Evolutionary conservation across 1,140 invertebrate genomes (phyloP).

Genomic region (Papilio xuthus): DNA sequence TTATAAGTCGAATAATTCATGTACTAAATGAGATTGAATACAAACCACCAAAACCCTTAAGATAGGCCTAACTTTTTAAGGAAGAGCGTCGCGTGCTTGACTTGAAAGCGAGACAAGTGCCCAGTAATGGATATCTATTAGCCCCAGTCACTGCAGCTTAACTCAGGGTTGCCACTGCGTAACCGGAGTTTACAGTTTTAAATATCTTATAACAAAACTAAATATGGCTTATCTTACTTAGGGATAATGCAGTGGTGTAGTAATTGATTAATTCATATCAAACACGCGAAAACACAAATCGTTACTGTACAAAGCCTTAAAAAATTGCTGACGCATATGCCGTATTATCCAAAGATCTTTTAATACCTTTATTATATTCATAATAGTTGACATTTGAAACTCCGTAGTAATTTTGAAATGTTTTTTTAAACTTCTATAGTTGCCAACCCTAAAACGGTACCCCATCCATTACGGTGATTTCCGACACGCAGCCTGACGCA

Average conservation of each 20-base stretch:
- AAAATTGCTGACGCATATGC: too few relatives aligned
- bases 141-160: constrained; percentile 56
- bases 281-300: too few relatives aligned
- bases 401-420: too few relatives aligned
- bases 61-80: constrained; percentile 15
- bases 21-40: not conserved
- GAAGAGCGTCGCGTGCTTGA: constrained; percentile 55
- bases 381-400: too few relatives aligned
- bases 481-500: constrained; percentile 64
- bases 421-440: not conserved
- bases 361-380: too few relatives aligned
- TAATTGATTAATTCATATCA: too few relatives aligned
- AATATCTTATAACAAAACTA: too few relatives aligned
- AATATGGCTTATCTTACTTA: too few relatives aligned
- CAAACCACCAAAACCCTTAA: not conserved
- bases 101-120: constrained; percentile 63
- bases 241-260: too few relatives aligned
- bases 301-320: too few relatives aligned
- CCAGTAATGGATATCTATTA: constrained; percentile 79
- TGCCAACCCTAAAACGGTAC: constrained; percentile 54
- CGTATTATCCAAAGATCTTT: too few relatives aligned
- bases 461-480: constrained; percentile 76
- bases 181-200: not conserved
- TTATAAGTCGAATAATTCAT: not conserved
- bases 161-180: constrained; percentile 53